Conservation (phyloP, 2,888 invertebrate species). For the Conomelus anceps region DNA sequence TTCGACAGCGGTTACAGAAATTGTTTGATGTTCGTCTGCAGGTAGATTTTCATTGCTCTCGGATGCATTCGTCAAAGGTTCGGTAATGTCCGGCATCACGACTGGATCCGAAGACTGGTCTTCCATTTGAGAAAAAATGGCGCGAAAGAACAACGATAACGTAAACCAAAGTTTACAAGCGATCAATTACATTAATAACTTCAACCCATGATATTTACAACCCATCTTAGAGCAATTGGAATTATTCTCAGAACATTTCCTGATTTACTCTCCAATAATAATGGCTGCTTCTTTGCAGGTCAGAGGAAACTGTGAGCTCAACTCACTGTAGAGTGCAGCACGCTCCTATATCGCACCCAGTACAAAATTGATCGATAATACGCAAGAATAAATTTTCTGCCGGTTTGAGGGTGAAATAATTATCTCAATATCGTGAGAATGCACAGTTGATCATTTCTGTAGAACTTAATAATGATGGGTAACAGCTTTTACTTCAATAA, state of each 20-base stretch:
- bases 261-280: background rate
- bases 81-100: constrained; percentile 49
- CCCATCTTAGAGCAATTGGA: background rate
- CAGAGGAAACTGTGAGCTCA: background rate
- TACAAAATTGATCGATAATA: background rate
- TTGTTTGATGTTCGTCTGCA: constrained; percentile 39
- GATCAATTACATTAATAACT: background rate
- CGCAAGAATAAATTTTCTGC: background rate
- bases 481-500: no score
- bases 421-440: background rate
- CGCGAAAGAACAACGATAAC: constrained; percentile 15
- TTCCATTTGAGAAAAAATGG: constrained; percentile 28
- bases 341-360: background rate
- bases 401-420: background rate
- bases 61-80: constrained; percentile 46
- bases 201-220: background rate
- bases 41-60: constrained; percentile 40
- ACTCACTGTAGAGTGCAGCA: background rate
- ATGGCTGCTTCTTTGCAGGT: background rate
- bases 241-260: background rate
- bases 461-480: no score
- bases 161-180: background rate
- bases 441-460: no score
- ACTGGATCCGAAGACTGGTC: constrained; percentile 46
- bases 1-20: constrained; percentile 43